These are phyloP conservation scores for Globodera rostochiensis DNA, from an alignment of 1,140 invertebrate genomes.

Conservation along the genomic window DNA sequence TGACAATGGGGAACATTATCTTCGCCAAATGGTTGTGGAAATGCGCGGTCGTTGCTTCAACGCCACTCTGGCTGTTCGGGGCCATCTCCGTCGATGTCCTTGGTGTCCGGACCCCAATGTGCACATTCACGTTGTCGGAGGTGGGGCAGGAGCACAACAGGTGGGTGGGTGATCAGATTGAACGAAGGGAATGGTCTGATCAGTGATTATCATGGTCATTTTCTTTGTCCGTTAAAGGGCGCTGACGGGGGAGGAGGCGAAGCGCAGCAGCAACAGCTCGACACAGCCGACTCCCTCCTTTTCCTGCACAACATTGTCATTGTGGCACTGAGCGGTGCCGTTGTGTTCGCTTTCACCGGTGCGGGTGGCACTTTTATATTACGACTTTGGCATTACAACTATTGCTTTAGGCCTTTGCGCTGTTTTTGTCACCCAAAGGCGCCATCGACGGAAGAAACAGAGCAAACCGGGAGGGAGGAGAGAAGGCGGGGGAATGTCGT, in stretches of 20 bases:
- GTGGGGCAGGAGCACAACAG: conserved; percentile 26
- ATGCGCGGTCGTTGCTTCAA: conserved; percentile 43
- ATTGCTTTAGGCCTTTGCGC: conserved; percentile 24
- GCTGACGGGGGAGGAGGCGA: background rate
- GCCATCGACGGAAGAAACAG: conserved; percentile 14
- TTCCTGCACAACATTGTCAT: conserved; percentile 39
- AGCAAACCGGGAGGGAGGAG: background rate
- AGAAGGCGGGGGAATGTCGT: background rate
- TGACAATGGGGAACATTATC: conserved; percentile 11
- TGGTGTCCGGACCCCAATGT: conserved; percentile 47
- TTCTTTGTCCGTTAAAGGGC: background rate
- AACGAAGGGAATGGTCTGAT: background rate
- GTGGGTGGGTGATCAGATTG: background rate
- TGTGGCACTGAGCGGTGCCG: conserved; percentile 31
- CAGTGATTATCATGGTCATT: background rate
- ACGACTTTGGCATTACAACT: background rate
- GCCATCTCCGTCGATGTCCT: conserved; percentile 37
- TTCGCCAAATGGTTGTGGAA: conserved; percentile 29
- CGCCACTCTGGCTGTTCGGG: conserved; percentile 35
- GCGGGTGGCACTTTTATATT: background rate
- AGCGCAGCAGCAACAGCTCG: conserved; percentile 17
- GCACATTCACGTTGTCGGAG: conserved; percentile 34
- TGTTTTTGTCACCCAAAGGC: conserved; percentile 30
- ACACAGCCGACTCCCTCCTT: conserved; percentile 16
- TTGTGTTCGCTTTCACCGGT: conserved; percentile 37